These are phyloP conservation scores for Unio pictorum DNA, from an alignment of 2,888 invertebrate genomes.

Conservation along the genomic window DNA sequence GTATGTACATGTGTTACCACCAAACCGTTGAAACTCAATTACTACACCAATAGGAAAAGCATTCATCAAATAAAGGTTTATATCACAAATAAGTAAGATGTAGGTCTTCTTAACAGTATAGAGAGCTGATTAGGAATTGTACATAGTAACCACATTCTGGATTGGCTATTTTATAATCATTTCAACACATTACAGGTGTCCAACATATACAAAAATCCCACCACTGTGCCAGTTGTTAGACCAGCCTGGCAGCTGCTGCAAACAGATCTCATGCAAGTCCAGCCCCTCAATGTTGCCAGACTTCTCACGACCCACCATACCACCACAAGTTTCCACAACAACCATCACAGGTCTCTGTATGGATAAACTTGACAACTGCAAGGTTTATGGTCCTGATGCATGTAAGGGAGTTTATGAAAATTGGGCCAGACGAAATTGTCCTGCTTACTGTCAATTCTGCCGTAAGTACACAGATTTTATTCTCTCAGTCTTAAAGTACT, in stretches of 20 bases:
- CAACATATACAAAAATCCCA: slow-evolving; percentile 41
- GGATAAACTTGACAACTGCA: slow-evolving; percentile 43
- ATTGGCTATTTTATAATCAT: no score
- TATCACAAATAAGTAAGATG: no score
- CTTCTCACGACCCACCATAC: slow-evolving; percentile 13
- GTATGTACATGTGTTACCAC: no score
- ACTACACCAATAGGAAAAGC: no score
- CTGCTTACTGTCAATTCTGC: slow-evolving; percentile 41
- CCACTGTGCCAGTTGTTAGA: slow-evolving; percentile 31
- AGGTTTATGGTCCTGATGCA: slow-evolving; percentile 34
- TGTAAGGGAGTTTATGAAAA: slow-evolving; percentile 34
- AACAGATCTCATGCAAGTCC: slow-evolving; percentile 26
- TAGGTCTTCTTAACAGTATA: no score
- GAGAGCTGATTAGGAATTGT: no score
- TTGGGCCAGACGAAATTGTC: slow-evolving; percentile 53
- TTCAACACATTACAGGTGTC: slow-evolving; percentile 26
- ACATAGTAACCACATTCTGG: no score
- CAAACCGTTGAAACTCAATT: no score
- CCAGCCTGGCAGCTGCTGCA: slow-evolving; percentile 38
- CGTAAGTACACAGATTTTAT: slow-evolving; percentile 27
- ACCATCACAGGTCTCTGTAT: slow-evolving; percentile 23
- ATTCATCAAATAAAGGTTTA: no score
- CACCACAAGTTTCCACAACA: slow-evolving; percentile 25
- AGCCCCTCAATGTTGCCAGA: background rate
- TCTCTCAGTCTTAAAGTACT: background rate